Evolutionary conservation across 2,888 invertebrate genomes (phyloP), one percentile per base, ranked within the genome.

Genomic region (Petrophora chlorosata): DNA sequence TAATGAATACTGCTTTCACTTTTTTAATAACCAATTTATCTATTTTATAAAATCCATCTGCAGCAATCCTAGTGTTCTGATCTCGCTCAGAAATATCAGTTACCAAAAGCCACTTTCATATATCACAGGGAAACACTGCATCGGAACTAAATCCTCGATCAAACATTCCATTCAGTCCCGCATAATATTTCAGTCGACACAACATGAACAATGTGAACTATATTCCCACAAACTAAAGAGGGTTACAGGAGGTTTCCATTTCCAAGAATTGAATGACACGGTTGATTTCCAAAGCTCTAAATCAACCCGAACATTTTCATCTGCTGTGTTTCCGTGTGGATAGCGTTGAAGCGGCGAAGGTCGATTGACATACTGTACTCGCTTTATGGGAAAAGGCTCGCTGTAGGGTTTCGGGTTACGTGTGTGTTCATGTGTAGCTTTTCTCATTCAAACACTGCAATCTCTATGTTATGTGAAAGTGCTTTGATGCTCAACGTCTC

Each of bases 281-380:
- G 39, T 34, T 46, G 45, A 33, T 33, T 22, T 32, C 46, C 12
- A 39, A 34, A 39, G 33, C 33, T 38, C 38, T 38, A 45, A 45
- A 45, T 45, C 32, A 45, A 38, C 32, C 38, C 28, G 26, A 39
- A 38, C 39, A 26, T 46, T 46, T 39, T 46, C 39, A 33, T 39
- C 28, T 33, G 46, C 33, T 15, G 32, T 25, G 46, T 33, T 46
- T 46, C 19, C 14, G 33, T 34, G 34, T 46, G 34, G 16, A 39
- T 28, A 17, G 33, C 12, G 4, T n/a, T 29, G 10, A 9, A 1
- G 16, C 12, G 35, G 10, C 2, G 23, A 36, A 29, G 43, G 35
- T 43, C 35, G 43, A 43, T 43, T 26, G 25, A 44, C 9, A 34
- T 29, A 32, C 39, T 35, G 8, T 15, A 17, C 19, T 7, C 32